phyloP scores from a whole-genome alignment of 1,140 invertebrate genomes.

The Drosophila asahinai region DNA sequence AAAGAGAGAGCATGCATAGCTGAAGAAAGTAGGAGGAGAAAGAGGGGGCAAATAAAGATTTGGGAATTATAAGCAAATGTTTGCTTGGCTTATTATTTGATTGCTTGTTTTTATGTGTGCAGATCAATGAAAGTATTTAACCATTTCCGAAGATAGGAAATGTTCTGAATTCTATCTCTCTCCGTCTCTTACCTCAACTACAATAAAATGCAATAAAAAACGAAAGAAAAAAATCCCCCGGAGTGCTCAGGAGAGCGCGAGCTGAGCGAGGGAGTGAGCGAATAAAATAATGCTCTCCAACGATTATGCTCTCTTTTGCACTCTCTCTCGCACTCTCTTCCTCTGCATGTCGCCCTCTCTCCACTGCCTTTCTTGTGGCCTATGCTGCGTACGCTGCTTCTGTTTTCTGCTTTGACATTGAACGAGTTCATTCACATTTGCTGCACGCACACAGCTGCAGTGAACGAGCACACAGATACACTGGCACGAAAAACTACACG shows the following conservation, averaged over 20 bases:
- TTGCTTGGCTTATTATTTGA: conserved; percentile 1
- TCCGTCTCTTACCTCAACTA: neutral
- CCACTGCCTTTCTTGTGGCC: conserved; percentile 53
- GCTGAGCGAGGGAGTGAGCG: conserved; percentile 26
- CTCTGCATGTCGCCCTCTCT: neutral
- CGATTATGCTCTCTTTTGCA: conserved; percentile 48
- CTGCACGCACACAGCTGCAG: conserved; percentile 42
- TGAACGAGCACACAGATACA: conserved; percentile 19
- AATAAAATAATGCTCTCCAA: conserved; percentile 25
- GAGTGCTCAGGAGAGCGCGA: conserved; percentile 17
- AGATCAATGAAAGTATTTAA: neutral
- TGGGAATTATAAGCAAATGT: conserved; percentile 7
- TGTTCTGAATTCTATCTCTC: neutral
- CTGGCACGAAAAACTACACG: conserved; percentile 70
- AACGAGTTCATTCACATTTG: conserved; percentile 85
- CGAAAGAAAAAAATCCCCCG: conserved; percentile 9
- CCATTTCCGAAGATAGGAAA: neutral
- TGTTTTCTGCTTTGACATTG: conserved; percentile 80
- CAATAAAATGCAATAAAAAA: conserved; percentile 15
- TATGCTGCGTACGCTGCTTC: conserved; percentile 71
- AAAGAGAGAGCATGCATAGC: neutral
- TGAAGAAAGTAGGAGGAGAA: neutral
- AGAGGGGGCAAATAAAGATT: conserved; percentile 6
- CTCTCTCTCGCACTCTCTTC: neutral
- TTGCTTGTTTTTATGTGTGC: neutral